phyloP scores from a whole-genome alignment of 2,888 invertebrate genomes.

The Hydroisotoma schaefferi region DNA sequence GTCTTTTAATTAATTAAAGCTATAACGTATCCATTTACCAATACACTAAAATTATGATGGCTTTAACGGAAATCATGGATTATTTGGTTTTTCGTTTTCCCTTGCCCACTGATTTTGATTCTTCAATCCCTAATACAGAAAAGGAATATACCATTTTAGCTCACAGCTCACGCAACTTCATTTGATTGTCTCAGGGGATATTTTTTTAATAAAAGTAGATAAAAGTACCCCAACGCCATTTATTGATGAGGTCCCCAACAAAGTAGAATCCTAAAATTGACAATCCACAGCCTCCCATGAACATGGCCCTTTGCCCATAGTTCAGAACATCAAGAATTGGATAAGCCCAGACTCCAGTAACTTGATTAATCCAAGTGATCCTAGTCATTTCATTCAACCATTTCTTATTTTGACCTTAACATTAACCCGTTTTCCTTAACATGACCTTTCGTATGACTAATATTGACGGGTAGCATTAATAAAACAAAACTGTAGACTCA shows the following conservation, averaged over 20 bases:
- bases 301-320: slow-evolving; percentile 67
- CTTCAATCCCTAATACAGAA: slow-evolving; percentile 5
- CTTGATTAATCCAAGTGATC: slow-evolving; percentile 69
- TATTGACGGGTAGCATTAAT: background rate
- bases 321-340: slow-evolving; percentile 78
- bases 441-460: background rate
- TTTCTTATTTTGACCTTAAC: too few species aligned
- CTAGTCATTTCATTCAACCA: slow-evolving; percentile 50
- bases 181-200: background rate
- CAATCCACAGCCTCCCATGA: slow-evolving; percentile 59
- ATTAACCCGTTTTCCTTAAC: too few species aligned
- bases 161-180: background rate
- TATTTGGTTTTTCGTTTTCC: slow-evolving; percentile 21
- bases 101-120: slow-evolving; percentile 16
- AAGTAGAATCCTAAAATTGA: slow-evolving; percentile 66
- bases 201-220: background rate
- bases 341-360: slow-evolving; percentile 84
- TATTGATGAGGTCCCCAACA: slow-evolving; percentile 69
- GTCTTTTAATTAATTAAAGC: too few species aligned
- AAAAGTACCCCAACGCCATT: slow-evolving; percentile 70
- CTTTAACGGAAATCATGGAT: background rate
- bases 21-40: too few species aligned
- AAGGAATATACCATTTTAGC: slow-evolving; percentile 15
- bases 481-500: too few species aligned
- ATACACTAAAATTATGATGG: too few species aligned